Evolutionary conservation across 1,140 invertebrate genomes (phyloP).

Genomic region (Dreissena polymorpha): DNA sequence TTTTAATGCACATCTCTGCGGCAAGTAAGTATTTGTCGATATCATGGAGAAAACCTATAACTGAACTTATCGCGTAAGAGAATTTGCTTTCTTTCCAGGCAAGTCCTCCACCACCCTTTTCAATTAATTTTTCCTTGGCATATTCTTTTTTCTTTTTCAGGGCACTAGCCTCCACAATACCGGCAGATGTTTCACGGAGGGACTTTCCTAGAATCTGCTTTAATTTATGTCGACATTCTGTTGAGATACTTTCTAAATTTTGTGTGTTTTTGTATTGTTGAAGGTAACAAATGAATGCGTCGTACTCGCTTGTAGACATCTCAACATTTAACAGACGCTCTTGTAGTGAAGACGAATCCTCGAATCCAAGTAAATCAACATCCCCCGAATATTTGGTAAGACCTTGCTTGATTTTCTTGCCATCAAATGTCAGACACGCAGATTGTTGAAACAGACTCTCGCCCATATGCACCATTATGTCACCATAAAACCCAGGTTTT

Average conservation of each 20-base stretch:
- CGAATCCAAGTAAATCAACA: no score
- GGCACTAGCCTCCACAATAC: no score
- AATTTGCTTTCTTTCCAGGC: conserved; percentile 48
- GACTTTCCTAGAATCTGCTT: conserved; percentile 32
- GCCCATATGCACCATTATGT: not conserved
- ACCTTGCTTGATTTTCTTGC: no score
- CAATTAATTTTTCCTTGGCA: no score
- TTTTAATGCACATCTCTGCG: not conserved
- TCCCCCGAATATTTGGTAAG: no score
- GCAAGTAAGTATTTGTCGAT: conserved; percentile 25
- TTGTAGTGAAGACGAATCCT: no score
- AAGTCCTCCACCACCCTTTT: conserved; percentile 16
- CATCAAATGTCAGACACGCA: conserved; percentile 23
- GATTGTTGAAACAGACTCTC: not conserved
- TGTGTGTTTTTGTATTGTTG: no score
- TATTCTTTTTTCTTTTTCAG: no score
- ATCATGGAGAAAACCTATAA: conserved; percentile 52
- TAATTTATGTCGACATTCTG: no score
- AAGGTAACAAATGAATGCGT: not conserved
- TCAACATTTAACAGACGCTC: not conserved
- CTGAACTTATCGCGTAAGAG: conserved; percentile 45
- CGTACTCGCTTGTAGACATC: not conserved
- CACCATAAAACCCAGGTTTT: conserved; percentile 6
- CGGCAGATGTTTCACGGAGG: no score
- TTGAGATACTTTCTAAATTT: no score